A percentile compares a stretch with the other conserved stretches of the same genome.
phyloP scores from a whole-genome alignment of 2,797 vertebrate species.

The Rhodeus uyekii region DNA sequence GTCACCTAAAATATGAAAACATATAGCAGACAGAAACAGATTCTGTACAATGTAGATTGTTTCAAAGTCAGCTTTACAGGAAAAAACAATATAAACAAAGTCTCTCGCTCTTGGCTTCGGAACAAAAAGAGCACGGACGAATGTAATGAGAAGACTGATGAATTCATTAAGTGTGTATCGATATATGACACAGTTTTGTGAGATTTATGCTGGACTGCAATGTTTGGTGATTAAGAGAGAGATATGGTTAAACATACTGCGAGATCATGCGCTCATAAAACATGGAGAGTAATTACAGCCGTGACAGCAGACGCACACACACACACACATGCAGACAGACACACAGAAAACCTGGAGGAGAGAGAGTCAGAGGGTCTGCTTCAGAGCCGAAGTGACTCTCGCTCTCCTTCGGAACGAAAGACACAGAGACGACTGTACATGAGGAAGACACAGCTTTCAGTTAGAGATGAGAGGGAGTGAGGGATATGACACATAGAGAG shows the following conservation, averaged over 20 bases:
- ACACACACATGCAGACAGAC: too few species aligned
- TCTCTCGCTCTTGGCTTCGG: not conserved
- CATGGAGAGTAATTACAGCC: slow-evolving; percentile 52
- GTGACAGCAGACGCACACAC: too few species aligned
- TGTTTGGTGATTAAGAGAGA: slow-evolving; percentile 52
- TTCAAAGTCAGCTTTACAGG: too few species aligned
- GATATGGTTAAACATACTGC: slow-evolving; percentile 43
- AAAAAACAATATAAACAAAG: too few species aligned
- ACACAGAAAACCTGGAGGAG: not conserved
- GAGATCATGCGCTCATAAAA: slow-evolving; percentile 51
- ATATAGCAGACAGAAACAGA: too few species aligned
- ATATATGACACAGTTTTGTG: slow-evolving; percentile 49
- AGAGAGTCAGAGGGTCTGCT: slow-evolving; percentile 86
- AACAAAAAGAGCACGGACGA: not conserved
- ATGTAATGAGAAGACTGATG: slow-evolving; percentile 24
- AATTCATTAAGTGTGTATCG: slow-evolving; percentile 55
- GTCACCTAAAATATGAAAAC: too few species aligned
- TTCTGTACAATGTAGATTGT: too few species aligned
- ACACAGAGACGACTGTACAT: too few species aligned
- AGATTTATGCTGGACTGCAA: slow-evolving; percentile 56
- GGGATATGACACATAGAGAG: slow-evolving; percentile 7
- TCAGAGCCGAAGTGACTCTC: slow-evolving; percentile 82
- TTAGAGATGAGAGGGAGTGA: too few species aligned
- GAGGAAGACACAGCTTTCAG: too few species aligned
- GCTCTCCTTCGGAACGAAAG: too few species aligned